phyloP scores from a whole-genome alignment of 2,888 invertebrate genomes.

The Heteromurus nitidus region DNA sequence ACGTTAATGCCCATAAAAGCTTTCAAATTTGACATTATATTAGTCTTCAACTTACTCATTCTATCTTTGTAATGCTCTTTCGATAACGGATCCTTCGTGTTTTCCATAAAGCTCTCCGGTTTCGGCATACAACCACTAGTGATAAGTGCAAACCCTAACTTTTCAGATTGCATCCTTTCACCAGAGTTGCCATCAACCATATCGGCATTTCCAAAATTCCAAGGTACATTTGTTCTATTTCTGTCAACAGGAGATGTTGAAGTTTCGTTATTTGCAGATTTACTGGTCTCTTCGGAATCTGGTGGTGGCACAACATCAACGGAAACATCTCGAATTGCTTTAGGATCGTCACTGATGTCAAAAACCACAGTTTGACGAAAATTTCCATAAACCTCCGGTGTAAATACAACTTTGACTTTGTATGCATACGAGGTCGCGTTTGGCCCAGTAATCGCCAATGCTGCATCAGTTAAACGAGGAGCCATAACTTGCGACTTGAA shows the following conservation, averaged over 20 bases:
- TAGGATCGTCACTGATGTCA: slow-evolving; percentile 82
- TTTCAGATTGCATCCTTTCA: slow-evolving; percentile 67
- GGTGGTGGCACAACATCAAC: slow-evolving; percentile 83
- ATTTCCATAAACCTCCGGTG: slow-evolving; percentile 85
- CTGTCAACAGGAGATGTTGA: slow-evolving; percentile 58
- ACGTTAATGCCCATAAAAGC: slow-evolving; percentile 3
- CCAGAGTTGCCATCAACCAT: slow-evolving; percentile 71
- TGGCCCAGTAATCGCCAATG: slow-evolving; percentile 57
- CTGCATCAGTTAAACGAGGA: slow-evolving; percentile 62
- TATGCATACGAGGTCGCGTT: slow-evolving; percentile 74
- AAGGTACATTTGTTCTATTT: slow-evolving; percentile 66
- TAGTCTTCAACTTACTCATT: slow-evolving; percentile 69
- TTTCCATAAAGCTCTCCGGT: slow-evolving; percentile 43
- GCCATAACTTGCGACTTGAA: slow-evolving; percentile 64
- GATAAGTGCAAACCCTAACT: slow-evolving; percentile 72
- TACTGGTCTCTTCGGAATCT: slow-evolving; percentile 76
- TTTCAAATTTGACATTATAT: slow-evolving; percentile 1
- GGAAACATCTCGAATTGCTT: slow-evolving; percentile 81
- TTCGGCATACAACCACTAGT: slow-evolving; percentile 42
- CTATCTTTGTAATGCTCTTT: slow-evolving; percentile 71
- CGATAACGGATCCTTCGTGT: slow-evolving; percentile 64
- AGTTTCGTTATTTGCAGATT: slow-evolving; percentile 53
- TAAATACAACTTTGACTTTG: slow-evolving; percentile 79
- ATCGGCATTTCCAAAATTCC: slow-evolving; percentile 73
- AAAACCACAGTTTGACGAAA: slow-evolving; percentile 87